Percentiles rank a stretch among this genome's conserved stretches.
Conservation (phyloP, 2,113 vertebrate species). For the Platycercus adscitus region DNA sequence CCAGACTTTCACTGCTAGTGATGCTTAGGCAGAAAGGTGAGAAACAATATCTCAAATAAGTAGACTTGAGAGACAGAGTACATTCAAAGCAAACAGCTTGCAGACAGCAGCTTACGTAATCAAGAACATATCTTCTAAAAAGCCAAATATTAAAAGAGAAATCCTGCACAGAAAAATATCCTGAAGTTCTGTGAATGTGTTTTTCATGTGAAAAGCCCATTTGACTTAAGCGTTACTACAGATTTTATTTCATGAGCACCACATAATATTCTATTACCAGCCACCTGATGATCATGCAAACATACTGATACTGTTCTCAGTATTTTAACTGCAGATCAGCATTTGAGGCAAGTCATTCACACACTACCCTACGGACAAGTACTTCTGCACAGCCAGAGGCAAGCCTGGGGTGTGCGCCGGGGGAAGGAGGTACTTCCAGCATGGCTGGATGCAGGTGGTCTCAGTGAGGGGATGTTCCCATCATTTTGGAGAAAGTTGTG, state of each 20-base stretch:
- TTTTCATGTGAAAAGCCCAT: slow-evolving; percentile 1
- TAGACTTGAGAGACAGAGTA: not conserved
- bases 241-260: not conserved
- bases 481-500: fast-evolving
- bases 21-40: not conserved
- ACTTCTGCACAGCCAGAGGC: not conserved
- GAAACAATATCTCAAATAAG: not conserved
- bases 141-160: not conserved
- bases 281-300: not conserved
- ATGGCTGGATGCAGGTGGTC: fast-evolving
- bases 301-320: not conserved
- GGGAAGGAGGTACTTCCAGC: not conserved
- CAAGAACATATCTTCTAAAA: not conserved
- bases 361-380: fast-evolving
- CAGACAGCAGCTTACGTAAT: not conserved
- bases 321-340: not conserved
- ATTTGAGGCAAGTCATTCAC: not conserved
- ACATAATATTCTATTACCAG: not conserved
- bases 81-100: not conserved
- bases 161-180: not conserved
- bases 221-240: not conserved
- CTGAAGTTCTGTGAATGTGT: not conserved
- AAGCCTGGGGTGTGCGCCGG: fast-evolving
- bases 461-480: not conserved
- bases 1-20: not conserved